Base-by-base conservation (phyloP, 2,888 invertebrate genomes). In the Aleiodes alternator region DNA sequence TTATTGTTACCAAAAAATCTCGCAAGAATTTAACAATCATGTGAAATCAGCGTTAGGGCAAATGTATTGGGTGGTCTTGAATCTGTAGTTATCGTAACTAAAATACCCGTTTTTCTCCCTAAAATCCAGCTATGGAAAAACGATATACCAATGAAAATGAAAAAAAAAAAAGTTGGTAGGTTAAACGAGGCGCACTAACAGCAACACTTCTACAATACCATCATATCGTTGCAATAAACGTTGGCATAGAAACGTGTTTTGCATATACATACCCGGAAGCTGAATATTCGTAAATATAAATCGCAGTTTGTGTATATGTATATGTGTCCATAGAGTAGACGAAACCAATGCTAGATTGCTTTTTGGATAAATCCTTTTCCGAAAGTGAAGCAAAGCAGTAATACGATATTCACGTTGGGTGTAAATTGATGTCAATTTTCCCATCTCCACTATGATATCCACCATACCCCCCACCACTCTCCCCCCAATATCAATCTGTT, bases 201-300 rank as follows among this genome's bases (percentile, higher is more conserved):
- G 51, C 29, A 61, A 68, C 64, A 68, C 53, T 68, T 51, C 50
- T 68, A 14, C 50, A 31, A 51, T 31, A 68, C n/a, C 31, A 31
- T 51, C 68, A 68, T 68, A 68, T 68, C 68, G 64, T 14, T 43
- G 43, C 68, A 68, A 68, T 68, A 68, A 53, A 51, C 50, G 68
- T 68, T 51, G 50, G 68, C 51, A 68, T 68, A 57, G 76, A 75
- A 76, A 74, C 72, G 72, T 73, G 72, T 71, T 76, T 69, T 72
- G 74, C 76, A 73, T 78, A 70, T 68, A 68, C 68, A 53, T 14
- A 68, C 70, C 56, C 68, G 72, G 73, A 76, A 72, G 74, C 68
- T 74, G 77, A 76, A 76, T 73, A 77, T 78, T 76, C 48, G 72
- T 43, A 72, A 72, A 77, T 74, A 72, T 59, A 77, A 68, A 74